These are phyloP conservation scores for Nerophis lumbriciformis DNA, from an alignment of 2,113 vertebrate species.

Conservation along the genomic window DNA sequence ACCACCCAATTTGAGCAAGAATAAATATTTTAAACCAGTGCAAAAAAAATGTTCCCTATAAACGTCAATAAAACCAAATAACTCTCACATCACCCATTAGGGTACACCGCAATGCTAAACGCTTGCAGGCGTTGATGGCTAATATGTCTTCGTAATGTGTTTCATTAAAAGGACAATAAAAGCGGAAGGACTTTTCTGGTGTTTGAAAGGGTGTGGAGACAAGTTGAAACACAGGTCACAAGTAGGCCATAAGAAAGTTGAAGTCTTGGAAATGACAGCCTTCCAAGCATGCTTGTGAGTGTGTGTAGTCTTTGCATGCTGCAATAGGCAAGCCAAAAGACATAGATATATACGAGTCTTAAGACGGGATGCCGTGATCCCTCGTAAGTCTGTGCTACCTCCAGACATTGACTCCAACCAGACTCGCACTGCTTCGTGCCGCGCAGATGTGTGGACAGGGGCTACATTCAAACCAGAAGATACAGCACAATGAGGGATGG, in stretches of 20 bases:
- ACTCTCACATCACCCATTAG: constrained; percentile 3
- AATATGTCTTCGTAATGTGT: constrained; percentile 6
- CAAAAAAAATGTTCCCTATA: neutral
- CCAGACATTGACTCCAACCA: constrained; percentile 96
- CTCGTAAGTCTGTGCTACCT: constrained; percentile 82
- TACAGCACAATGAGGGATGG: constrained; percentile 47
- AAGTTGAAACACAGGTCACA: constrained; percentile 14
- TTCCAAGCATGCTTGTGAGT: constrained; percentile 47
- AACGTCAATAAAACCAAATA: constrained; percentile 8
- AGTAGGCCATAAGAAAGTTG: constrained; percentile 16
- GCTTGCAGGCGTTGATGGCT: constrained; percentile 11
- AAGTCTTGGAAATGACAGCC: constrained; percentile 18
- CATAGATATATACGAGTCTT: constrained; percentile 29
- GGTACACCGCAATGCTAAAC: constrained; percentile 13
- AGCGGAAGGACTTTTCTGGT: neutral
- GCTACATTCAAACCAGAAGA: constrained; percentile 78
- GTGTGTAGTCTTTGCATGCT: constrained; percentile 53
- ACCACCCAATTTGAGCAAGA: constrained; percentile 1
- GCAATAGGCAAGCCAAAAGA: constrained; percentile 34
- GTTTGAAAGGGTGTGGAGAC: constrained; percentile 2
- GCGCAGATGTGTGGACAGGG: constrained; percentile 83
- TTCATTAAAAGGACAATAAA: constrained; percentile 1
- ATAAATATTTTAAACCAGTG: constrained; percentile 10
- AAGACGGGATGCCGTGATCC: constrained; percentile 38
- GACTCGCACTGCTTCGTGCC: constrained; percentile 90